Conservation (phyloP, 2,888 invertebrate species). For the Xestia ashworthii region DNA sequence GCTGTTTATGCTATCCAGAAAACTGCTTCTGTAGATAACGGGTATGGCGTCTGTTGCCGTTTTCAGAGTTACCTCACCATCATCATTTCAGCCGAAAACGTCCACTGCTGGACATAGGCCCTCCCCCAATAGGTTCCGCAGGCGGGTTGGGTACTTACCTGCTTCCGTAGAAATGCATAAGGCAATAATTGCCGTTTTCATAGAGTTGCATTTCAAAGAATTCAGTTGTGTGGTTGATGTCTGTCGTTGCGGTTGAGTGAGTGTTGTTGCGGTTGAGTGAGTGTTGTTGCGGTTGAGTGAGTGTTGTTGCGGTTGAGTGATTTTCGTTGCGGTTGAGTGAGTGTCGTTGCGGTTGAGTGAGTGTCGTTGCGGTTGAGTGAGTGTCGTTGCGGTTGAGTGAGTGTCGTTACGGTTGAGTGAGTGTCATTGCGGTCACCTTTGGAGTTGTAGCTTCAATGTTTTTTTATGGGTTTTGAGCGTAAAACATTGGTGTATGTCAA, state of each 20-base stretch:
- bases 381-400: neutral
- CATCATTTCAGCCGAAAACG: too few relatives aligned
- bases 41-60: too few relatives aligned
- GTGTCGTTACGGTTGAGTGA: neutral
- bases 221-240: too few relatives aligned
- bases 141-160: too few relatives aligned
- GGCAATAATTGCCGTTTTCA: neutral
- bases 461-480: neutral
- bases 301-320: neutral
- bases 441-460: neutral
- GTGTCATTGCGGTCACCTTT: neutral
- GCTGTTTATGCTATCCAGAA: too few relatives aligned
- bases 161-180: neutral
- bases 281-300: too few relatives aligned
- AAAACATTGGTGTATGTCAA: neutral
- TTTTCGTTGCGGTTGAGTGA: neutral
- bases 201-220: neutral
- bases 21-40: too few relatives aligned
- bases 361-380: neutral
- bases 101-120: too few relatives aligned
- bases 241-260: neutral
- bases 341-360: too few relatives aligned
- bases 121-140: too few relatives aligned
- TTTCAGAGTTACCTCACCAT: too few relatives aligned
- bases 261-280: too few relatives aligned